A percentile compares a stretch with the other conserved stretches of the same genome.
These are phyloP conservation scores for Xestia xanthographa DNA, from an alignment of 2,888 invertebrate species.

Conservation along the genomic window DNA sequence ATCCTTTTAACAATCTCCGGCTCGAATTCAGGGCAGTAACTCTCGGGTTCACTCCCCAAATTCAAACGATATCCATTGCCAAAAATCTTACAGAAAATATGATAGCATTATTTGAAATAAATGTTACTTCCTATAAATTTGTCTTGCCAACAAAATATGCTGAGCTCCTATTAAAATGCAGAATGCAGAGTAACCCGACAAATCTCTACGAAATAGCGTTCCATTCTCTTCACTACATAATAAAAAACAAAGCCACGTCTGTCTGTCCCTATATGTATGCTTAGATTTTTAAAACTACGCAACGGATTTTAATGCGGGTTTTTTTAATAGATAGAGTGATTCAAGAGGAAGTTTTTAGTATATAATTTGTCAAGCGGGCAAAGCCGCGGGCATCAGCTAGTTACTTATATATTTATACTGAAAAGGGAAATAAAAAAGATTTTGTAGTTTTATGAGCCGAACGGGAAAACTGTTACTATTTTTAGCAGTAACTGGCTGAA, in stretches of 20 bases:
- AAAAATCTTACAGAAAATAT: constrained; percentile 43
- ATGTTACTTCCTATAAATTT: constrained; percentile 44
- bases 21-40: constrained; percentile 16
- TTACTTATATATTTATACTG: constrained; percentile 35
- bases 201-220: constrained; percentile 49
- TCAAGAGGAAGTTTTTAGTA: too few relatives aligned
- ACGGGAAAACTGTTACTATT: background rate
- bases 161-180: constrained; percentile 52
- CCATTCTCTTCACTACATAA: too few relatives aligned
- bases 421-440: constrained; percentile 19
- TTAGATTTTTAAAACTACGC: too few relatives aligned
- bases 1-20: constrained; percentile 38
- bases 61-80: constrained; percentile 29
- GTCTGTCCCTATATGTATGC: too few relatives aligned
- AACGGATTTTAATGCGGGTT: too few relatives aligned
- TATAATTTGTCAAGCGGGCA: too few relatives aligned
- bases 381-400: too few relatives aligned
- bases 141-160: constrained; percentile 54
- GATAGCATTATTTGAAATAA: constrained; percentile 33
- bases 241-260: too few relatives aligned
- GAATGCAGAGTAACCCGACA: constrained; percentile 45
- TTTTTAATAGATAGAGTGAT: too few relatives aligned
- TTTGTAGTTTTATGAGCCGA: constrained; percentile 15
- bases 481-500: background rate
- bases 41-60: constrained; percentile 21